These are phyloP conservation scores for Phyllotreta striolata DNA, from an alignment of 2,888 invertebrate species.

Conservation along the genomic window DNA sequence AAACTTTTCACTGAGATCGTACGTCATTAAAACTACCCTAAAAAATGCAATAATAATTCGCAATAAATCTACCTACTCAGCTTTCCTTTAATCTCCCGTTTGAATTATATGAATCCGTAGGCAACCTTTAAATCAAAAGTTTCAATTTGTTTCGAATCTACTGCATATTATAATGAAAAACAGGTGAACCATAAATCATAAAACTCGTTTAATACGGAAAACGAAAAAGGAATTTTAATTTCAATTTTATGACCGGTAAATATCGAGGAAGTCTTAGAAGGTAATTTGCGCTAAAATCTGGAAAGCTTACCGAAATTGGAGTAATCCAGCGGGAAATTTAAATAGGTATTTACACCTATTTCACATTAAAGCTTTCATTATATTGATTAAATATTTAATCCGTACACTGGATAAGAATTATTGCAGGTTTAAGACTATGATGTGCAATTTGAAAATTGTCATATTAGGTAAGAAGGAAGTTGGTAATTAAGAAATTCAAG, in stretches of 20 bases:
- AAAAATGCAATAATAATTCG: neutral
- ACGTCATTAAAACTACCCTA: constrained; percentile 9
- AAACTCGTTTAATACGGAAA: constrained; percentile 6
- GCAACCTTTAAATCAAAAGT: constrained; percentile 14
- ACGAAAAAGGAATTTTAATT: constrained; percentile 11
- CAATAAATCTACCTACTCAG: constrained; percentile 4
- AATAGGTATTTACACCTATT: no score
- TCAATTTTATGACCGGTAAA: constrained; percentile 3
- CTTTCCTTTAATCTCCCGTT: constrained; percentile 11
- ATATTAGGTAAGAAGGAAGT: no score
- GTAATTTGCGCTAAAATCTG: neutral
- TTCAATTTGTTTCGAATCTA: constrained; percentile 14
- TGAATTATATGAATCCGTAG: constrained; percentile 4
- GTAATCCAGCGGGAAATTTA: no score
- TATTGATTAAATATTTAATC: no score
- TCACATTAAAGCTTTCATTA: no score
- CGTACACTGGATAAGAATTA: no score
- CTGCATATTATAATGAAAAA: constrained; percentile 10
- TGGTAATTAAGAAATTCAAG: no score
- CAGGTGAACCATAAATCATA: constrained; percentile 14
- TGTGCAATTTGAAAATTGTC: no score
- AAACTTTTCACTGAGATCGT: neutral
- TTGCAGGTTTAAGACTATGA: no score
- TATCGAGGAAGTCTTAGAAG: neutral
- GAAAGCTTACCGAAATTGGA: no score